Percentiles rank a stretch among this genome's conserved stretches.
Evolutionary conservation across 2,797 vertebrate species (phyloP).

Genomic region (Austrolebias charrua): DNA sequence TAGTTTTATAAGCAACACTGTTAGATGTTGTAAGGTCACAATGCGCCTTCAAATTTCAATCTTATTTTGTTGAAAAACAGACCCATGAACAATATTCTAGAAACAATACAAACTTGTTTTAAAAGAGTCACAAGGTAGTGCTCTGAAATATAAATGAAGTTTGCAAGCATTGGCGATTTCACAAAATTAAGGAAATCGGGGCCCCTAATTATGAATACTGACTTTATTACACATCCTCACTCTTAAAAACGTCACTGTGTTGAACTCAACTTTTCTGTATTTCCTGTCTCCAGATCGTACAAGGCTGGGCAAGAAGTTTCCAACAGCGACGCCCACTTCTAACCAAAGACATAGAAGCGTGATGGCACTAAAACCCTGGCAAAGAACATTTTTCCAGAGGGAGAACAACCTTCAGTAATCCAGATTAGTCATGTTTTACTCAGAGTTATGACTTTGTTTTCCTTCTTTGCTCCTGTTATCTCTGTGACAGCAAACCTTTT

Average conservation of each 20-base stretch:
- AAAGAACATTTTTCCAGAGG: slow-evolving; percentile 8
- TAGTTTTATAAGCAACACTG: too few species aligned
- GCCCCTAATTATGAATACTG: too few species aligned
- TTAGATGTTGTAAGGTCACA: too few species aligned
- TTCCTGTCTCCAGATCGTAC: slow-evolving; percentile 79
- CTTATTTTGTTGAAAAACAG: too few species aligned
- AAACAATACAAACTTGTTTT: too few species aligned
- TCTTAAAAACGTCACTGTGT: neutral
- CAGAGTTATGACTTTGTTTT: slow-evolving; percentile 6
- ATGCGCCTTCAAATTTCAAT: too few species aligned
- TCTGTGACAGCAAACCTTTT: slow-evolving; percentile 9
- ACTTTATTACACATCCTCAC: neutral
- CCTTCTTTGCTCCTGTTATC: slow-evolving; percentile 5
- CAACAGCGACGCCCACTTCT: slow-evolving; percentile 83
- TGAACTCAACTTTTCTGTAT: slow-evolving; percentile 6
- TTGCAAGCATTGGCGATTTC: too few species aligned
- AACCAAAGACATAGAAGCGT: slow-evolving; percentile 82
- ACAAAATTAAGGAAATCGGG: too few species aligned
- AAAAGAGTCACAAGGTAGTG: too few species aligned
- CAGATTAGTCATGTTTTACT: slow-evolving; percentile 23
- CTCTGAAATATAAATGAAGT: too few species aligned
- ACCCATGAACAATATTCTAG: too few species aligned
- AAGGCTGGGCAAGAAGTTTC: slow-evolving; percentile 83
- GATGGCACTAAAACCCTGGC: slow-evolving; percentile 42
- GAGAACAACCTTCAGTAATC: slow-evolving; percentile 14